Conservation (phyloP, 2,113 vertebrate species). For the Mesembrinibis cayennensis region DNA sequence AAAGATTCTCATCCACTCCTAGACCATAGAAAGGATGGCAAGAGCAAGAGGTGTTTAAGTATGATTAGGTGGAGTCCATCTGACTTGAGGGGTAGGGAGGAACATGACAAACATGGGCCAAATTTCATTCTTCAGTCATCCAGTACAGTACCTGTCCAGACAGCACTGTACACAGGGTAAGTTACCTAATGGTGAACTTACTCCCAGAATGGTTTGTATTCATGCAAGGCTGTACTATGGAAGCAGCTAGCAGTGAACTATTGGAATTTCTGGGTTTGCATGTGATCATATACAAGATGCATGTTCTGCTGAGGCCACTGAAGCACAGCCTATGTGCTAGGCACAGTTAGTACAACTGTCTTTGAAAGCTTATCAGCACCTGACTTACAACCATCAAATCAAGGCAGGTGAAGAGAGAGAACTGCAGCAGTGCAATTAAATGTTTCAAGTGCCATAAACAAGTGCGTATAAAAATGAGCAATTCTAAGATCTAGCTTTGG, state of each 20-base stretch:
- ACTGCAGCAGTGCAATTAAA: background rate
- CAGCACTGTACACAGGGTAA: fast-evolving
- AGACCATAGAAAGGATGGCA: background rate
- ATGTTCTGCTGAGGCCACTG: background rate
- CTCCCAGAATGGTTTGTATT: background rate
- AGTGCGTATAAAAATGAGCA: background rate
- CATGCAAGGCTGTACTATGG: background rate
- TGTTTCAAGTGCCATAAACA: background rate
- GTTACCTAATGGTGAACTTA: background rate
- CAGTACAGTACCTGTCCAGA: background rate
- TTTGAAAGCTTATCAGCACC: background rate
- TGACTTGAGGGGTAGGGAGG: background rate
- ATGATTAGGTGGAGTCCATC: background rate
- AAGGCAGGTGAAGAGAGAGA: background rate
- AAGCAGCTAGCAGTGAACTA: background rate
- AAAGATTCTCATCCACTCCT: background rate
- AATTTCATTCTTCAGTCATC: background rate
- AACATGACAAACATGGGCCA: background rate
- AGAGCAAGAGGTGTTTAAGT: background rate
- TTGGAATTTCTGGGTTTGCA: background rate
- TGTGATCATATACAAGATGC: background rate
- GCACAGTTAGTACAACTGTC: background rate
- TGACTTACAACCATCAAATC: background rate
- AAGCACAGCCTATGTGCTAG: background rate
- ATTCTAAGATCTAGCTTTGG: background rate